Conservation (phyloP, 2,888 invertebrate species). For the Tiliacea aurago region DNA sequence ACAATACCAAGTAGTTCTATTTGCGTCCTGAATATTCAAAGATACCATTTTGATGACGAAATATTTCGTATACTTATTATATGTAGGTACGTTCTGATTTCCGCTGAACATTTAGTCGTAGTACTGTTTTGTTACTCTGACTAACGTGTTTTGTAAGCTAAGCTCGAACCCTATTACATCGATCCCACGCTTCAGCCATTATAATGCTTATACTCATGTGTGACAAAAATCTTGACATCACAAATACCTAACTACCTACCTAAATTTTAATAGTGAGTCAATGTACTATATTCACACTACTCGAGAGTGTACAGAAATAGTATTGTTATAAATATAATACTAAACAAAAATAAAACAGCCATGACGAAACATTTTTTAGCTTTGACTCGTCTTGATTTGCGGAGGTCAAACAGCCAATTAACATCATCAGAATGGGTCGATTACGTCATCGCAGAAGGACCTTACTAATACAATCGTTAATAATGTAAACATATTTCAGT, state of each 20-base stretch:
- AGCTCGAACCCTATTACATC: conserved; percentile 27
- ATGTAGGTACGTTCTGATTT: conserved; percentile 25
- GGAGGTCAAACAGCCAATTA: conserved; percentile 54
- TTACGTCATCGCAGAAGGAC: conserved; percentile 31
- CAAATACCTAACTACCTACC: conserved; percentile 45
- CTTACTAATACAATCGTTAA: too few relatives aligned
- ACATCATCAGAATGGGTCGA: conserved; percentile 7
- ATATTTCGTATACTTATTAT: conserved; percentile 14
- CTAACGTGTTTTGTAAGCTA: conserved; percentile 57
- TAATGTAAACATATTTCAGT: too few relatives aligned
- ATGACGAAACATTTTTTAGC: conserved; percentile 34
- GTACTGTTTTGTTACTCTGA: conserved; percentile 58
- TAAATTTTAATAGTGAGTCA: conserved; percentile 44
- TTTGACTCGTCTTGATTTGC: conserved; percentile 37
- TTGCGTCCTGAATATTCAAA: conserved; percentile 39
- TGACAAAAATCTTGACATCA: conserved; percentile 45
- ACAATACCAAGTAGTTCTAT: conserved; percentile 42
- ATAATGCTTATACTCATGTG: conserved; percentile 36
- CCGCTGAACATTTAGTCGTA: conserved; percentile 34
- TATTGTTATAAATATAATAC: conserved; percentile 47
- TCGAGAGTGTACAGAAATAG: conserved; percentile 39
- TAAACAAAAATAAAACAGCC: conserved; percentile 40
- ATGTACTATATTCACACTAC: conserved; percentile 22
- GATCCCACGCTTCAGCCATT: conserved; percentile 44
- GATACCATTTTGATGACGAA: conserved; percentile 58